A percentile compares a stretch with the other conserved stretches of the same genome.
These are phyloP conservation scores for Melitaea athalia DNA, from an alignment of 2,888 invertebrate genomes.

Conservation along the genomic window DNA sequence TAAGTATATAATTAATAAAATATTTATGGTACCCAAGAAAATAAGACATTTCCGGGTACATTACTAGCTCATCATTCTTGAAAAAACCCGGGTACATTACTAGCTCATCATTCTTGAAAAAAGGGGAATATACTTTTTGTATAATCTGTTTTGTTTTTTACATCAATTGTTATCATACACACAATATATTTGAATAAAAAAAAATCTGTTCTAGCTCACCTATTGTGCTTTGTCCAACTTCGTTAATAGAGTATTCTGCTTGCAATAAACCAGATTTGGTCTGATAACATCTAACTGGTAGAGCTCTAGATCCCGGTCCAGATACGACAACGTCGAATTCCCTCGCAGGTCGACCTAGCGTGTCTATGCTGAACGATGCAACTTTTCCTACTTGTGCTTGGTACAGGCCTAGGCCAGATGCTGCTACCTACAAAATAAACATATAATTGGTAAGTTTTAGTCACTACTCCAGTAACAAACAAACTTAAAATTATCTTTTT, in stretches of 20 bases:
- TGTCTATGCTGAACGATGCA: constrained; percentile 94
- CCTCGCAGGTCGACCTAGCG: constrained; percentile 90
- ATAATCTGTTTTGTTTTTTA: no score
- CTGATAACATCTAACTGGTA: constrained; percentile 96
- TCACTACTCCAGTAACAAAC: neutral
- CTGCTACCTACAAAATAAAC: constrained; percentile 76
- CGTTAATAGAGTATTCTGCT: constrained; percentile 95
- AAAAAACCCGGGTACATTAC: no score
- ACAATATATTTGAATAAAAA: neutral
- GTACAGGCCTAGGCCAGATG: constrained; percentile 92
- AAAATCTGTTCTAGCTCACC: constrained; percentile 64
- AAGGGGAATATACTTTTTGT: no score
- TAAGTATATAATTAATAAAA: no score
- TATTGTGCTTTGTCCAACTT: constrained; percentile 86
- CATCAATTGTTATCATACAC: no score
- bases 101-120: no score
- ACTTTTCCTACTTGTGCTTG: constrained; percentile 91
- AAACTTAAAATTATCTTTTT: neutral
- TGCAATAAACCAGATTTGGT: constrained; percentile 97
- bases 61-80: no score
- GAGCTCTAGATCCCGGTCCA: constrained; percentile 89
- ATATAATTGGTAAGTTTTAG: neutral
- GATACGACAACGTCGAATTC: constrained; percentile 96
- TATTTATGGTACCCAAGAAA: no score
- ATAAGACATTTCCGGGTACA: no score